Evolutionary conservation across 2,113 vertebrate species (phyloP), one percentile per base, ranked within the genome.

Genomic region (Aepyceros melampus): DNA sequence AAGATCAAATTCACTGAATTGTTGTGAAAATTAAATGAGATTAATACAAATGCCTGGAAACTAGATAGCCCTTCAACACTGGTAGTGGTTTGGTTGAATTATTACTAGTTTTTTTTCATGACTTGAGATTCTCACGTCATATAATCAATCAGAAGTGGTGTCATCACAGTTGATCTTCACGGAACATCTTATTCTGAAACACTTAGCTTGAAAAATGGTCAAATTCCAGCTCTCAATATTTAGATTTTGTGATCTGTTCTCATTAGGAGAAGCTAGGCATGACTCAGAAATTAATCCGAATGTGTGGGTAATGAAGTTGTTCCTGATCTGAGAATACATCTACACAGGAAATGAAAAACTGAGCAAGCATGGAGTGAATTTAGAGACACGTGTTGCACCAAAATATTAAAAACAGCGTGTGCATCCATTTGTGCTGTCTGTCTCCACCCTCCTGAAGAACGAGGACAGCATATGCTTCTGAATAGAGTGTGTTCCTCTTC

Each of bases 271-370:
- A 94, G 74, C 31, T 25, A 16, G 15, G 53, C 36, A n/a, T 93
- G 86, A 95, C 95, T 95, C 93, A 95, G 95, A 49, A 95, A 95
- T 87, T 71, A 31, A 91, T 84, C 45, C 29, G 33, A 95, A 74
- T 40, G 43, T 83, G 78, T 96, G 81, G 40, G 53, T 47, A 95
- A 89, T 93, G 49, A 86, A 97, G 49, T 53, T 58, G 62, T 55
- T 93, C 67, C 79, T 87, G 83, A 89, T 67, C 71, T 95, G 56
- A 88, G 51, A 86, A 95, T 53, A 83, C 96, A 92, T 90, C 93
- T 62, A 67, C 71, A 55, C 62, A 92, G 89, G 92, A 96, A 96
- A 87, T 64, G 83, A 58, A 89, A 95, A 85, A 51, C 29, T 25
- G 71, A 92, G 74, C 78, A 49, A 83, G 49, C 64, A 9, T 3